Evolutionary conservation across 2,113 vertebrate genomes (phyloP).

Genomic region (Phalacrocorax carbo): DNA sequence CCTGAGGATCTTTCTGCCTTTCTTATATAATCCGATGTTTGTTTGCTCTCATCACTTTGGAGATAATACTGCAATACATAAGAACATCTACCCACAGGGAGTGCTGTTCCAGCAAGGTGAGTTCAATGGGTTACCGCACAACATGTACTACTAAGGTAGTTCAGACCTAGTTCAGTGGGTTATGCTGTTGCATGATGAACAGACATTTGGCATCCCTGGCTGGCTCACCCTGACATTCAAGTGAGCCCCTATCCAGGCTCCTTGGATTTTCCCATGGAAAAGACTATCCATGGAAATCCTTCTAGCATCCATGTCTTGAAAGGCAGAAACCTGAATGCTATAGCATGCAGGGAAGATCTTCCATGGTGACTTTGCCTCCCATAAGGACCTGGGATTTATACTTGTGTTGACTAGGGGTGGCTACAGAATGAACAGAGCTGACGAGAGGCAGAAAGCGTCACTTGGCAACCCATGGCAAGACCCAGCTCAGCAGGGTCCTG

Average conservation of each 20-base stretch:
- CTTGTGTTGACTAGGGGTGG: background rate
- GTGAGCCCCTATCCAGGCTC: background rate
- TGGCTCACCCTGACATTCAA: background rate
- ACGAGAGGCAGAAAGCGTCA: background rate
- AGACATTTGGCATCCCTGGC: background rate
- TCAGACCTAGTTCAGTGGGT: conserved; percentile 53
- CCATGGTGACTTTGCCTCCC: background rate
- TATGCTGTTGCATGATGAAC: background rate
- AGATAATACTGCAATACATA: background rate
- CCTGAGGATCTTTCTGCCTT: conserved; percentile 29
- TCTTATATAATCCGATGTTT: conserved; percentile 58
- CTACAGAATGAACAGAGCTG: background rate
- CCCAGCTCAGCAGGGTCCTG: background rate
- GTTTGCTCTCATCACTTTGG: conserved; percentile 55
- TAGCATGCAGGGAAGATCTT: background rate
- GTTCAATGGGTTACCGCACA: conserved; percentile 18
- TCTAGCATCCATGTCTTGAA: background rate
- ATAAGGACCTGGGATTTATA: background rate
- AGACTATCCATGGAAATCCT: background rate
- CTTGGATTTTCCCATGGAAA: background rate
- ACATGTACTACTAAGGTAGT: background rate
- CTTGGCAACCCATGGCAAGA: background rate
- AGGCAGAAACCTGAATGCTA: background rate
- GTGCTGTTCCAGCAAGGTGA: conserved; percentile 20
- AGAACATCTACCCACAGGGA: background rate